Conservation (phyloP, 2,888 invertebrate species). For the Tribolium freemani region DNA sequence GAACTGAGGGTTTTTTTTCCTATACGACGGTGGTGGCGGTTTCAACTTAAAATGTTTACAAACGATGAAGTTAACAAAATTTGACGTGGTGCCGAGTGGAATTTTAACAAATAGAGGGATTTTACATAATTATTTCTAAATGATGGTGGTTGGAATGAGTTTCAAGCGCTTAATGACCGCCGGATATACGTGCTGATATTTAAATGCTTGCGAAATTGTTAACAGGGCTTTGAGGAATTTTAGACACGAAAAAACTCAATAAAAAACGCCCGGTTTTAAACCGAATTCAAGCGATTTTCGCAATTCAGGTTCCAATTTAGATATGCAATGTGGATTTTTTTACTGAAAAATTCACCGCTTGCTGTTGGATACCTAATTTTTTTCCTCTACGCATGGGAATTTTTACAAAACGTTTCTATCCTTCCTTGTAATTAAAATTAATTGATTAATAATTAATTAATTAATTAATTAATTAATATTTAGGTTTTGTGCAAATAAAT, state of each 20-base stretch:
- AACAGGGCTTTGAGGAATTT: background rate
- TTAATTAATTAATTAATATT: background rate
- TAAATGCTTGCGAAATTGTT: background rate
- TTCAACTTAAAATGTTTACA: constrained; percentile 36
- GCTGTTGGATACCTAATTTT: too few relatives aligned
- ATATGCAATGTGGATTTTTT: too few relatives aligned
- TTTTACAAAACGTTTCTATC: too few relatives aligned
- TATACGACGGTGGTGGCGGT: constrained; percentile 7
- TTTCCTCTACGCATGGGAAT: too few relatives aligned
- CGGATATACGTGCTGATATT: background rate
- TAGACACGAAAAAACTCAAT: background rate
- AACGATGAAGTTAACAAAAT: constrained; percentile 18
- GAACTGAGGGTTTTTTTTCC: background rate
- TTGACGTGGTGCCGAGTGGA: background rate
- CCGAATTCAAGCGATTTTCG: too few relatives aligned
- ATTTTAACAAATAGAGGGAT: background rate
- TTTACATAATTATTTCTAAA: background rate
- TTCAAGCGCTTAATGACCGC: background rate
- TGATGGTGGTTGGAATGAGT: background rate
- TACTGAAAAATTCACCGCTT: too few relatives aligned
- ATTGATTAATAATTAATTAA: too few relatives aligned
- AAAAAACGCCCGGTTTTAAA: background rate
- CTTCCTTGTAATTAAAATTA: too few relatives aligned
- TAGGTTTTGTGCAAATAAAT: too few relatives aligned
- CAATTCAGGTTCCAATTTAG: too few relatives aligned